phyloP scores from a whole-genome alignment of 2,113 vertebrate genomes.

The Electrona antarctica region DNA sequence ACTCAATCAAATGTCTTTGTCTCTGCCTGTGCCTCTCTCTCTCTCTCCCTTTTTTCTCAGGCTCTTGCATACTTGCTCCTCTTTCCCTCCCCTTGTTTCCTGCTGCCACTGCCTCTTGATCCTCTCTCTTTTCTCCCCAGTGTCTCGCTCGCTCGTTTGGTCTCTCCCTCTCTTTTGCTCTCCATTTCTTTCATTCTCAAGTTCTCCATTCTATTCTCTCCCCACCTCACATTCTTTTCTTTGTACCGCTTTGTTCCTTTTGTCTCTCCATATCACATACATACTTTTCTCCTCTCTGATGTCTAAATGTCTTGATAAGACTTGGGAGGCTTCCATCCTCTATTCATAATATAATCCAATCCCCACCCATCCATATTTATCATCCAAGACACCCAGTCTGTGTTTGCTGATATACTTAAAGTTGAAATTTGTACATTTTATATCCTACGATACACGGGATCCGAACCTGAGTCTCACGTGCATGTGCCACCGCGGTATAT shows the following conservation, averaged over 20 bases:
- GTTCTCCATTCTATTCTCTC: background rate
- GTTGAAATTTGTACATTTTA: too few relatives aligned
- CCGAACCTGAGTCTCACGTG: too few relatives aligned
- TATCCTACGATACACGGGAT: too few relatives aligned
- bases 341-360: conserved; percentile 13
- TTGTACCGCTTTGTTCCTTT: too few relatives aligned
- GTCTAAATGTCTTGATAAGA: background rate
- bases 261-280: too few relatives aligned
- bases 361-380: conserved; percentile 21
- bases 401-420: conserved; percentile 8
- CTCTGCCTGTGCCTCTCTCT: conserved; percentile 1
- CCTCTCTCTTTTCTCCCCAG: background rate
- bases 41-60: background rate
- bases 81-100: background rate
- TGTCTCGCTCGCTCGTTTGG: conserved; percentile 11
- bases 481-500: background rate
- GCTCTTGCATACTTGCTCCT: background rate
- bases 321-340: conserved; percentile 30
- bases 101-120: background rate
- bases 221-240: background rate
- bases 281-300: background rate
- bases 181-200: background rate
- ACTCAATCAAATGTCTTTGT: conserved; percentile 1
- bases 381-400: background rate
- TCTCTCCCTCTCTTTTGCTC: conserved; percentile 21